Conservation (phyloP, 2,113 vertebrate species). For the Callopanchax toddi region DNA sequence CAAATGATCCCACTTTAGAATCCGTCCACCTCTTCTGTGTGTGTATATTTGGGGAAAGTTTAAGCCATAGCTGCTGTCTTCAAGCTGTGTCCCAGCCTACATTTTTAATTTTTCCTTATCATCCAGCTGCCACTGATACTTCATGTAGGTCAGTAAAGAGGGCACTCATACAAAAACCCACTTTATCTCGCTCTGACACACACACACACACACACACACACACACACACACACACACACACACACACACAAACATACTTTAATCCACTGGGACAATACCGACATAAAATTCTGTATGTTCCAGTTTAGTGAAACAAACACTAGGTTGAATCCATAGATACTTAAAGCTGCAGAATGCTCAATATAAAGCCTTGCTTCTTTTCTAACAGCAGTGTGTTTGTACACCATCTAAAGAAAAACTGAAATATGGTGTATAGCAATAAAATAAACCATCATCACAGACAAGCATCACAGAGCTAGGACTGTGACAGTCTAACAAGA, state of each 20-base stretch:
- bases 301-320: neutral
- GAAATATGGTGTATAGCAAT: neutral
- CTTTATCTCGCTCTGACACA: constrained; percentile 1
- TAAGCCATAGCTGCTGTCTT: constrained; percentile 31
- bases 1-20: neutral
- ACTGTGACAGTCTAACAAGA: constrained; percentile 28
- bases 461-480: constrained; percentile 4
- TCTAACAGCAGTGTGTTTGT: constrained; percentile 11
- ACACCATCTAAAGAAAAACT: neutral
- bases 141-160: constrained; percentile 82
- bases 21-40: constrained; percentile 2
- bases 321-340: neutral
- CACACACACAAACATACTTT: neutral
- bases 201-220: neutral
- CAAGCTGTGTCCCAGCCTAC: constrained; percentile 48
- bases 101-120: constrained; percentile 59
- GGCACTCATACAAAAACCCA: constrained; percentile 49
- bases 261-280: constrained; percentile 2
- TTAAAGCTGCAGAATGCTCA: neutral
- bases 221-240: neutral
- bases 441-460: constrained; percentile 6
- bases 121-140: constrained; percentile 60
- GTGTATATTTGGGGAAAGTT: neutral
- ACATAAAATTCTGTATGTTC: neutral
- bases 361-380: neutral